phyloP scores from a whole-genome alignment of 2,797 vertebrate species.

The Falco concolor region DNA sequence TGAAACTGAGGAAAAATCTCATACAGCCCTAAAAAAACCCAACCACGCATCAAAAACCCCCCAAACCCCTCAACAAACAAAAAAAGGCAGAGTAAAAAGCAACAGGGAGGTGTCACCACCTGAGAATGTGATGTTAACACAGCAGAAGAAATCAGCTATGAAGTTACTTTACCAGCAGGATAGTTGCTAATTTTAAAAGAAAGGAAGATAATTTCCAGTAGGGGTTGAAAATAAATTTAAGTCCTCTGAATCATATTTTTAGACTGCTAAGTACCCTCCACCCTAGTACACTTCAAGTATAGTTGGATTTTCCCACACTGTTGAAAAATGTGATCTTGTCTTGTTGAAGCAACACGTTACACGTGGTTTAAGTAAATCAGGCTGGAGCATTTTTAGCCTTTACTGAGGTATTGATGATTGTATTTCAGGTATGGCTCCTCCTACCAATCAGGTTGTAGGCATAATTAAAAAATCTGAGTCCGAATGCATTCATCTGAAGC shows the following conservation, averaged over 20 bases:
- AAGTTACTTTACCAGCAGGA: neutral
- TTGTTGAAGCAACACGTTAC: neutral
- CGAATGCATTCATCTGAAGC: neutral
- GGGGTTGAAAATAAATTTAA: neutral
- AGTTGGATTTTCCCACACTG: neutral
- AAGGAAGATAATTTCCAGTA: neutral
- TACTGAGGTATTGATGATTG: neutral
- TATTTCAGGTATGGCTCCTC: neutral
- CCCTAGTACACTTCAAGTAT: neutral
- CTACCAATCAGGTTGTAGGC: neutral
- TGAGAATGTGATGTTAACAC: neutral
- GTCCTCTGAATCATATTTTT: neutral
- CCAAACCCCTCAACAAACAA: too few species aligned
- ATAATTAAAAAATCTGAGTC: neutral
- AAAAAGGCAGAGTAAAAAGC: neutral
- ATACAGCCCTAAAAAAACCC: neutral
- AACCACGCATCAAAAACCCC: too few species aligned
- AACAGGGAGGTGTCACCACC: accelerated
- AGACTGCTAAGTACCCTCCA: neutral
- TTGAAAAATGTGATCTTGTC: neutral
- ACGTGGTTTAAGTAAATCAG: neutral
- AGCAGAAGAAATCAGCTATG: neutral
- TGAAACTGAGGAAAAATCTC: neutral
- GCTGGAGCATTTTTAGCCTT: neutral
- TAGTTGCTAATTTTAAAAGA: neutral